Evolutionary conservation across 2,888 invertebrate species (phyloP), one percentile per base, ranked within the genome.

Genomic region (Cecidostiba fungosa): DNA sequence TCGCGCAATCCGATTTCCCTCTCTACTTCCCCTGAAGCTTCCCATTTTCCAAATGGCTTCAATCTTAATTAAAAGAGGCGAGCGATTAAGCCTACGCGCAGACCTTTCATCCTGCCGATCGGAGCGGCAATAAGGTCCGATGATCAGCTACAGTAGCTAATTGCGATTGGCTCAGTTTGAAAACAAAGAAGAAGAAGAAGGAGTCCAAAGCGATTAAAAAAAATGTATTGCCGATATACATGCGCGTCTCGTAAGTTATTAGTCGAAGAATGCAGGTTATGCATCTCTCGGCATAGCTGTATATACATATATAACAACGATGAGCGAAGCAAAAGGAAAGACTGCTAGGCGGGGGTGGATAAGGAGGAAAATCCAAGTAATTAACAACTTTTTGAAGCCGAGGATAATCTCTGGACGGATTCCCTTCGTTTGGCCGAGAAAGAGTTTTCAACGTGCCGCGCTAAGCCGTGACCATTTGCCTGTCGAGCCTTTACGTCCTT

Each of bases 311-410:
- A 23, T 19, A 69, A 74, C 16, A 47, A 69, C 16, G 16, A n/a
- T 78, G 32, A 32, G n/a, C 62, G 78, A 23, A 16, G 29, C 59
- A 47, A 26, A 1, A 47, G 19, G 39, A 29, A 39, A 23, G 29
- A 59, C 26, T 32, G 36, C 16, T 23, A 36, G 73, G 43, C 16
- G 1, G 79, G 76, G 43, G n/a, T n/a, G n/a, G n/a, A n/a, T n/a
- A n/a, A 2, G 50, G 78, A 50, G 78, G 66, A 89, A 92, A 92
- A 92, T 92, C 92, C 93, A 93, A 93, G 93, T 93, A 93, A 93
- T 93, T 93, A 93, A 93, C 93, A 93, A 93, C 93, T 93, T 93
- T 93, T 93, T 92, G 92, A 93, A 93, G 92, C 93, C 91, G 88
- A 90, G 92, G 93, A 93, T 93, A 92, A 93, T 93, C 93, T 92